Percentiles rank a stretch among this genome's conserved stretches.
phyloP scores from a whole-genome alignment of 1,140 invertebrate species.

The Drosophila truncata region DNA sequence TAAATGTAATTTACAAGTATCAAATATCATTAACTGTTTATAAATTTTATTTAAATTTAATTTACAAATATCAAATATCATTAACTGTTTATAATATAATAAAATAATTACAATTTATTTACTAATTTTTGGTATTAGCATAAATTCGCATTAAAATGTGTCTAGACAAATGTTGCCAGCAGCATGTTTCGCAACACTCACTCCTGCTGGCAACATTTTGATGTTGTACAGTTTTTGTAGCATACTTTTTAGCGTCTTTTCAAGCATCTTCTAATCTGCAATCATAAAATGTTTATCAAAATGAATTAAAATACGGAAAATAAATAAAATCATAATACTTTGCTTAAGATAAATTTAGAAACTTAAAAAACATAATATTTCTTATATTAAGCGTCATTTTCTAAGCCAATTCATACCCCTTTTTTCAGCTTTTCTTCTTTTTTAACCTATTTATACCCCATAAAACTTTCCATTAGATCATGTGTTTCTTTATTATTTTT shows the following conservation, averaged over 20 bases:
- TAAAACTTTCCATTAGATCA: neutral
- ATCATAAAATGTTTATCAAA: neutral
- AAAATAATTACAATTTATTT: too few species aligned
- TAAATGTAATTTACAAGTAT: too few species aligned
- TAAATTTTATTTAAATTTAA: too few species aligned
- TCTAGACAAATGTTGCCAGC: neutral
- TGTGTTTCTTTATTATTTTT: neutral
- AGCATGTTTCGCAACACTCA: neutral
- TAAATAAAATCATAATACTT: neutral
- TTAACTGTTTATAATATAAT: too few species aligned
- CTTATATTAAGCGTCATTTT: neutral
- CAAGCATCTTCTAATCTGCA: too few species aligned
- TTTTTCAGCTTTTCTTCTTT: neutral
- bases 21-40: too few species aligned
- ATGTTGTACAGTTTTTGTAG: neutral
- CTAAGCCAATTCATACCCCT: neutral
- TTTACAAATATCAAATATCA: too few species aligned
- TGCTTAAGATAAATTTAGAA: neutral
- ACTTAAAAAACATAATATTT: neutral
- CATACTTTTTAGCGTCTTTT: neutral
- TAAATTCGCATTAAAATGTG: neutral
- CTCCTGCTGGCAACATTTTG: neutral
- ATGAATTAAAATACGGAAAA: neutral
- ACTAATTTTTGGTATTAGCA: too few species aligned
- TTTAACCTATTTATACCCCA: rapidly evolving